phyloP scores from a whole-genome alignment of 2,888 invertebrate genomes.

The Alviniconcha strummeri region DNA sequence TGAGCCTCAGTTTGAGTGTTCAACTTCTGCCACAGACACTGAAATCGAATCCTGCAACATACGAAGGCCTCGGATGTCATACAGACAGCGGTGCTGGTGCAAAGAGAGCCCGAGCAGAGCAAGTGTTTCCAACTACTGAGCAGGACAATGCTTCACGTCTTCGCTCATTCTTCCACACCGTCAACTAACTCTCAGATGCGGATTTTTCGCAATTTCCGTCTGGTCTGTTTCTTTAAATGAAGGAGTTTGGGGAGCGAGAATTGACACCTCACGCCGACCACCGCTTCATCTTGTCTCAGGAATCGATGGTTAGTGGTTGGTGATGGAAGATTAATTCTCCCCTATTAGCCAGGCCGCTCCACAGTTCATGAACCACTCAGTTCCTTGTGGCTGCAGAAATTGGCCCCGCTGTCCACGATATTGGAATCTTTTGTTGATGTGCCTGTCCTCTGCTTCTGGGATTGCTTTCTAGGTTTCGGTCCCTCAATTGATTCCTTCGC shows the following conservation, averaged over 20 bases:
- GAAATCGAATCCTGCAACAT: too few species aligned
- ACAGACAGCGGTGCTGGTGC: too few species aligned
- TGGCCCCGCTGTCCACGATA: constrained; percentile 23
- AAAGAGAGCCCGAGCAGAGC: too few species aligned
- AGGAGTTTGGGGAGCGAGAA: constrained; percentile 16
- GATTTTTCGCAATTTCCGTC: constrained; percentile 30
- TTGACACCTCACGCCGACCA: constrained; percentile 2
- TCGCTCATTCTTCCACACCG: neutral
- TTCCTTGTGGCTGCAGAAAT: neutral
- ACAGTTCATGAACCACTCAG: neutral
- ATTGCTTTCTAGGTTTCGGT: neutral
- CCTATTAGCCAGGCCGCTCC: neutral
- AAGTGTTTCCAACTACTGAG: neutral
- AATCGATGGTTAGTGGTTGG: constrained; percentile 26
- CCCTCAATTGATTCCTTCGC: constrained; percentile 15
- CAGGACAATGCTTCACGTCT: neutral
- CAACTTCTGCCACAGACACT: too few species aligned
- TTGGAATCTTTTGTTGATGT: constrained; percentile 27
- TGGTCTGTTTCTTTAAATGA: constrained; percentile 24
- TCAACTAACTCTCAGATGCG: constrained; percentile 8
- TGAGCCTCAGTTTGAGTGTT: too few species aligned
- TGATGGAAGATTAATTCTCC: constrained; percentile 33
- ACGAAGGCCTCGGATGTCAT: too few species aligned
- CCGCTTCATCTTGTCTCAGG: constrained; percentile 8
- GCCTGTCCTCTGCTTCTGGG: neutral